Base-by-base conservation (phyloP, 2,113 vertebrate genomes). In the Boleophthalmus pectinirostris region DNA sequence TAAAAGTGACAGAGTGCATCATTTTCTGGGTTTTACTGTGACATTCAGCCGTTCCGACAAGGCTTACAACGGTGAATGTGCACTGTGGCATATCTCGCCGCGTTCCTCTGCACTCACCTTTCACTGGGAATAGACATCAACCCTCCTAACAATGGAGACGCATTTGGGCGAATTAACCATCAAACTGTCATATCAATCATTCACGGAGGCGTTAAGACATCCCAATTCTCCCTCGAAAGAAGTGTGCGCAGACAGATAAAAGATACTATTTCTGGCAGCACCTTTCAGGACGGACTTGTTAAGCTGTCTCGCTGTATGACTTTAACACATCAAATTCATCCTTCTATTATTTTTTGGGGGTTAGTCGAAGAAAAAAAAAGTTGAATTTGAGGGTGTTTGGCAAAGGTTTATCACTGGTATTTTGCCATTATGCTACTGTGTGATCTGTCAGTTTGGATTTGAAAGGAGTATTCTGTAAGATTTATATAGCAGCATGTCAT, bases 161-260 rank as follows among this genome's bases (percentile, higher is more conserved):
- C 79, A 78, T 88, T 85, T 88, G 58, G 75, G 57, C 63, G 76
- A 80, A 80, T 86, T 74, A 84, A 80, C 64, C 76, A 89, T 85
- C 80, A 83, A 85, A 78, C 68, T 67, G 73, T 69, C 38, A 69
- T n/a, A 84, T 90, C 77, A 91, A 91, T 89, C 73, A 84, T 91
- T 92, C 76, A 91, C 65, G 54, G 77, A 61, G 45, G 54, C 54
- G 74, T 74, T 66, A 78, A 86, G 78, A 82, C 63, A 25, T 68
- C 69, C 70, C 54, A 68, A 25, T 75, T 80, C 56, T 73, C 35
- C 61, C 43, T 70, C 66, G 49, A 74, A 73, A 76, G 14, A 29
- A 74, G 72, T 18, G 56, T 64, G 16, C 43, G 68, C 79, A 74
- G 87, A 75, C 75, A 80, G 51, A 85, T 87, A 88, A 72, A 81